Evolutionary conservation across 2,797 vertebrate species (phyloP), one percentile per base, ranked within the genome.

Genomic region (Apogon talboti): DNA sequence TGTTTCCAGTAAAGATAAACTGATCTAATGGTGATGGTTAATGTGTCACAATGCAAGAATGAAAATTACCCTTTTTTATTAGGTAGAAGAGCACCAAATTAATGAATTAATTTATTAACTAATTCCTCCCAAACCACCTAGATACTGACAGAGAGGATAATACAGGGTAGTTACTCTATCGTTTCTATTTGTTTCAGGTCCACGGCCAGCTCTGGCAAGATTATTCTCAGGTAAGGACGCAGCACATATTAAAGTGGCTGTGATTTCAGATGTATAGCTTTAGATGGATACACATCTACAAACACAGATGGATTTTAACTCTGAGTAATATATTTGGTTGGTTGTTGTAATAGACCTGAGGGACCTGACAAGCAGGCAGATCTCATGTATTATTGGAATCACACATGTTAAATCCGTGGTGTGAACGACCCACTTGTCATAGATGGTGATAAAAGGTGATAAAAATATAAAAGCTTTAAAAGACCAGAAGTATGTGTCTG

Each of bases 161-260:
- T 50, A 47, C 67, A 61, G 58, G 37, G 69, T 67, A 81, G 87
- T 91, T 67, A 92, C 77, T 65, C 37, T 77, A 66, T 70, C 85
- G 71, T 89, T 76, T 83, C 75, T 74, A 79, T 93, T 87, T 91
- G 82, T 93, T 91, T 62, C 90, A 95, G 92, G 92, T 92, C 89
- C 89, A 9, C 57, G 56, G 71, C 69, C 94, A 87, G 91, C 87
- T 90, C 90, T 95, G 89, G 92, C 92, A 87, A 92, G 92, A 90
- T 92, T 94, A 85, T 89, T 95, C 89, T 93, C 94, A 94, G 94
- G 92, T 95, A 93, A 94, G 91, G 76, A 83, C 92, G 84, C 81
- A 76, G 71, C 57, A 42, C 71, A 55, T 79, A 43, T 68, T 46
- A 28, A 43, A 66, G 79, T 40, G 24, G 24, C 24, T 28, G 33